Base-by-base conservation (phyloP, 2,888 invertebrate species). In the Exocentrus adspersus region DNA sequence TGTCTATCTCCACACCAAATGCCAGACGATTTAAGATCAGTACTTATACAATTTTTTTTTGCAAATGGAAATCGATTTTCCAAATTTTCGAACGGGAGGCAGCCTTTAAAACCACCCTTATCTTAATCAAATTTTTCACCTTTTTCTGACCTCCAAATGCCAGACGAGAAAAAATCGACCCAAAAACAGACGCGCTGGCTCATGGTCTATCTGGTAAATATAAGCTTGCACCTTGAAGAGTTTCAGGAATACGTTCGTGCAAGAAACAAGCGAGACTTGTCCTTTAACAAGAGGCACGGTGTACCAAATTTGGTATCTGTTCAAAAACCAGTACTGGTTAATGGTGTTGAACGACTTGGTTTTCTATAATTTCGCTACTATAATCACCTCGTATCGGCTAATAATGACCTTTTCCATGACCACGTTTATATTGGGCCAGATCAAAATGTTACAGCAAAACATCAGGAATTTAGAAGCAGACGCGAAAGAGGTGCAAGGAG, bases 301-400 rank as follows among this genome's bases (percentile, higher is more conserved):
- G 12, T 66, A 60, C 21, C 57, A 63, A 37, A 52, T 63, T 10
- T 62, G 62, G 65, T 56, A 28, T 54, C 63, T 1, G 60, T 63
- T 37, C 46, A 3, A 24, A 24, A 24, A 24, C 1, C 48, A 60
- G 45, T 10, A 41, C 10, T 66, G 66, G 66, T 21, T 63, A 19
- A 46, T 56, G 4, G 37, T 32, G 7, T 5, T 42, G 9, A 60
- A 60, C 46, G 66, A 66, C 30, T 19, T 28, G 6, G 19, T 51
- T 3, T 51, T 60, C 9, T 30, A 60, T 28, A 45, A 51, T 28
- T 45, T 51, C 19, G 60, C 48, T 0, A 52, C 60, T n/a, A 45
- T 42, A n/a, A 9, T 66, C 21, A 60, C 51, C 10, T 30, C 37
- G 6, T 63, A 62, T 12, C 60, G 58, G 9, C 60, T 62, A 50